A percentile compares a stretch with the other conserved stretches of the same genome.
Conservation (phyloP, 2,113 vertebrate species). For the Stigmatopora argus region DNA sequence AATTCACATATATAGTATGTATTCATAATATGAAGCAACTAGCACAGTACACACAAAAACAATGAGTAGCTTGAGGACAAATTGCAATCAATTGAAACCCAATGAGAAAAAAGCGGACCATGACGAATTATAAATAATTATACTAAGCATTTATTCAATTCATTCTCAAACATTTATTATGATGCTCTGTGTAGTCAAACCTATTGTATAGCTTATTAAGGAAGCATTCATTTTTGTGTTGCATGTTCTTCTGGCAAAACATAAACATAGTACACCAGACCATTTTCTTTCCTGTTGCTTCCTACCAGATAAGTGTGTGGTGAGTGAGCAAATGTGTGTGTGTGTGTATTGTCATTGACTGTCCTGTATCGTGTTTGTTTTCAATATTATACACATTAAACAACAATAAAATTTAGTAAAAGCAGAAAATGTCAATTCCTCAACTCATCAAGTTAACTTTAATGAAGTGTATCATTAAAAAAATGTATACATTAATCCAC, state of each 20-base stretch:
- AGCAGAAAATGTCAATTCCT: too few species aligned
- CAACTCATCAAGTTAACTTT: neutral
- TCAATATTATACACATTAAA: neutral
- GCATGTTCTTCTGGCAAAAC: conserved; percentile 7
- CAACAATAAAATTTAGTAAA: too few species aligned
- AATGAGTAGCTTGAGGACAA: neutral
- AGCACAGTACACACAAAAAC: neutral
- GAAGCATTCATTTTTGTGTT: neutral
- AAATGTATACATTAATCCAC: too few species aligned
- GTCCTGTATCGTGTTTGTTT: neutral
- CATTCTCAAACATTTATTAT: neutral
- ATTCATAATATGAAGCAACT: neutral
- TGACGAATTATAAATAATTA: neutral
- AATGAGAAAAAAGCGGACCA: neutral
- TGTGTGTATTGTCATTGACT: neutral
- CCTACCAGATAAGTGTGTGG: conserved; percentile 58
- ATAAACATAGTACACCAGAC: conserved; percentile 42
- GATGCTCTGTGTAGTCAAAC: neutral
- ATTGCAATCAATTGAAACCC: neutral
- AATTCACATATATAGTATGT: neutral
- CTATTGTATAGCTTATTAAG: neutral
- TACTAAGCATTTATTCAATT: neutral
- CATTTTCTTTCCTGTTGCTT: conserved; percentile 51
- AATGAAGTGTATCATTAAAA: neutral
- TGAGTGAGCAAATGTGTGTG: conserved; percentile 2